These are phyloP conservation scores for Amphipyra berbera DNA, from an alignment of 2,888 invertebrate species.

Conservation along the genomic window DNA sequence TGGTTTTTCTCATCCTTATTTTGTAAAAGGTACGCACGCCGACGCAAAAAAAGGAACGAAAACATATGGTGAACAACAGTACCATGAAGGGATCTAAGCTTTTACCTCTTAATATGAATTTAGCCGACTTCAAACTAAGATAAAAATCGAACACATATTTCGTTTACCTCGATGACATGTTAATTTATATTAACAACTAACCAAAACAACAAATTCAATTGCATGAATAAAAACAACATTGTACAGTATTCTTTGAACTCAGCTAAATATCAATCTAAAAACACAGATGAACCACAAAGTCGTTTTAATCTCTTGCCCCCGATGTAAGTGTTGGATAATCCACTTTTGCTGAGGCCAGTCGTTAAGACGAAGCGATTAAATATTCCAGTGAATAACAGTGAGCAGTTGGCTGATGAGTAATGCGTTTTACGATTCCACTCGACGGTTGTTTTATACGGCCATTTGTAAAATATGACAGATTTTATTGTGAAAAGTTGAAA, in stretches of 20 bases:
- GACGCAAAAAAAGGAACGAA: conserved; percentile 89
- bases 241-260: conserved; percentile 46
- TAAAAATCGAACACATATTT: neutral
- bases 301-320: conserved; percentile 66
- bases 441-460: conserved; percentile 52
- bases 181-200: conserved; percentile 11
- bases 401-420: conserved; percentile 62
- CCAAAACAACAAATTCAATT: conserved; percentile 27
- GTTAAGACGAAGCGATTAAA: conserved; percentile 71
- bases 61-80: conserved; percentile 83
- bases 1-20: conserved; percentile 99
- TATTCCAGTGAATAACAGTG: conserved; percentile 68
- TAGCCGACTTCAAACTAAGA: conserved; percentile 38
- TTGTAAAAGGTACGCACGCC: conserved; percentile 91
- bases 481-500: conserved; percentile 47
- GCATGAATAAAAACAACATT: conserved; percentile 14
- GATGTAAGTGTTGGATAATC: conserved; percentile 63
- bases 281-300: conserved; percentile 65
- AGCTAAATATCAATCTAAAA: conserved; percentile 55
- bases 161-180: conserved; percentile 1
- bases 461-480: conserved; percentile 58
- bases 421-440: conserved; percentile 59
- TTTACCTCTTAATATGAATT: conserved; percentile 52
- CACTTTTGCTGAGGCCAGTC: conserved; percentile 65
- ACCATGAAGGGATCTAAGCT: conserved; percentile 57